Evolutionary conservation across 2,888 invertebrate species (phyloP).

Genomic region (Sthenelais limicola): DNA sequence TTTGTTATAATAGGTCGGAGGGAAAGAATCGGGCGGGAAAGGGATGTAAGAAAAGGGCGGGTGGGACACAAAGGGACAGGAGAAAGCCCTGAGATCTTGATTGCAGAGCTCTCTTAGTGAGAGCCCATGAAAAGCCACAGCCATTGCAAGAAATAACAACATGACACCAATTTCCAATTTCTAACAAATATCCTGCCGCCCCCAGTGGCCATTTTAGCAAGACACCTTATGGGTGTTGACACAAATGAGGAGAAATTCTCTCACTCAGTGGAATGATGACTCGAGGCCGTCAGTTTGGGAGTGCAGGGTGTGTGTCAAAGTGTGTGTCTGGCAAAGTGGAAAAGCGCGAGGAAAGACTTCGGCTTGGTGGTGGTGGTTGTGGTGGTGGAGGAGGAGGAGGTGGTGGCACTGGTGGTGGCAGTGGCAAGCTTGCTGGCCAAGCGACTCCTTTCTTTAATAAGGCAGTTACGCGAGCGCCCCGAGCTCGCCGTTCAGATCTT

Average conservation of each 20-base stretch:
- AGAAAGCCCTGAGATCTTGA: too few relatives aligned
- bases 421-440: too few relatives aligned
- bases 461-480: too few relatives aligned
- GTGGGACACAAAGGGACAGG: too few relatives aligned
- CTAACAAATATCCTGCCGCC: constrained; percentile 31
- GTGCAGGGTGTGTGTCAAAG: background rate
- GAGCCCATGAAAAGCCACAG: too few relatives aligned
- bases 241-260: constrained; percentile 31
- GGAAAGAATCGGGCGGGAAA: too few relatives aligned
- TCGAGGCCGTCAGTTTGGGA: constrained; percentile 12
- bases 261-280: constrained; percentile 11
- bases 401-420: background rate
- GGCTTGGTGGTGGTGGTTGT: background rate
- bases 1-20: too few relatives aligned
- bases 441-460: too few relatives aligned
- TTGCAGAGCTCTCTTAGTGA: too few relatives aligned
- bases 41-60: too few relatives aligned
- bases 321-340: background rate
- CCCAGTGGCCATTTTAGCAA: constrained; percentile 16
- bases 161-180: constrained; percentile 37
- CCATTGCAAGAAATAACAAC: constrained; percentile 39
- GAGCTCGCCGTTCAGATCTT: too few relatives aligned
- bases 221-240: constrained; percentile 37
- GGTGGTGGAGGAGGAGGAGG: background rate
- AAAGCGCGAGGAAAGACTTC: too few relatives aligned